A percentile compares a stretch with the other conserved stretches of the same genome.
phyloP scores from a whole-genome alignment of 1,140 invertebrate species.

The Acromyrmex echinatior region DNA sequence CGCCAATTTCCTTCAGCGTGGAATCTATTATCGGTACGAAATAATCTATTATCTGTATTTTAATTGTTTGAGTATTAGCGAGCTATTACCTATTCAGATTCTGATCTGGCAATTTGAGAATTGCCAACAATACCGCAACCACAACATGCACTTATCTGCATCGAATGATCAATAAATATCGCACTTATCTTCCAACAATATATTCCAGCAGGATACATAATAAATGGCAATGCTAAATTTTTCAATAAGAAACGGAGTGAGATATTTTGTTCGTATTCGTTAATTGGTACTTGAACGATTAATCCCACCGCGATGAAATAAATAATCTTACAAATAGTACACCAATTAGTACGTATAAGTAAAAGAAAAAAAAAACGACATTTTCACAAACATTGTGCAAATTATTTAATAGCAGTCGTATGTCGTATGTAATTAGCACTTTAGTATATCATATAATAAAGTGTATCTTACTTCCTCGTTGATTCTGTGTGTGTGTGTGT shows the following conservation, averaged over 20 bases:
- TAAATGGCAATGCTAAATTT: background rate
- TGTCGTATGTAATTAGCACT: background rate
- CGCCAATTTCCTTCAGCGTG: constrained; percentile 83
- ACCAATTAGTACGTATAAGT: background rate
- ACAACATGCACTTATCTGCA: background rate
- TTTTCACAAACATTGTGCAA: constrained; percentile 23
- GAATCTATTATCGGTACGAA: constrained; percentile 84
- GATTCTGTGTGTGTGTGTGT: no score
- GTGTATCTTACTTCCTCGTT: no score
- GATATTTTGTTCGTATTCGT: no score
- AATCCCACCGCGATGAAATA: background rate
- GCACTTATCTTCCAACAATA: background rate
- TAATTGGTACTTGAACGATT: background rate
- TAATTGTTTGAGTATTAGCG: constrained; percentile 23
- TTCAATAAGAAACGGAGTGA: background rate
- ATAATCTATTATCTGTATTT: constrained; percentile 51
- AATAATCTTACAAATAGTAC: constrained; percentile 6
- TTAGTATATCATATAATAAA: background rate
- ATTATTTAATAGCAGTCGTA: background rate
- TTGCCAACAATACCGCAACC: background rate
- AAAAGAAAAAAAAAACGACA: constrained; percentile 2
- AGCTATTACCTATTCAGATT: background rate
- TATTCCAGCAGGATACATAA: background rate
- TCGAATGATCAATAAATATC: background rate
- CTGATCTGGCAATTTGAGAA: background rate